A percentile compares a stretch with the other conserved stretches of the same genome.
phyloP scores from a whole-genome alignment of 1,140 invertebrate species.

The Dendroctonus valens region DNA sequence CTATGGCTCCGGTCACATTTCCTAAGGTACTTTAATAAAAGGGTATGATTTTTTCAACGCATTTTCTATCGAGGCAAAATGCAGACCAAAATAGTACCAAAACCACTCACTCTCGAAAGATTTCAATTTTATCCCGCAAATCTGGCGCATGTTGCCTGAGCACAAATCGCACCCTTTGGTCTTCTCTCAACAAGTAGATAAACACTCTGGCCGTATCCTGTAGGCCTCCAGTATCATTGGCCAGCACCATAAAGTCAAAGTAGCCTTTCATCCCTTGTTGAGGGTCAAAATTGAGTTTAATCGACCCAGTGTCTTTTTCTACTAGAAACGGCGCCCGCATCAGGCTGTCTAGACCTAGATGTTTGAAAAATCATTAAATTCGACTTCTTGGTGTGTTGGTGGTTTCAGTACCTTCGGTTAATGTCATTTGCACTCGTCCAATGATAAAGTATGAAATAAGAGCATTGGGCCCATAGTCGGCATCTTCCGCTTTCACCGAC shows the following conservation, averaged over 20 bases:
- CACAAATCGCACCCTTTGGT: constrained; percentile 90
- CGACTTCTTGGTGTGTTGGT: not conserved
- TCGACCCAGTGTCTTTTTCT: constrained; percentile 73
- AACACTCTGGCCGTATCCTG: constrained; percentile 78
- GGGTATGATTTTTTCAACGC: constrained; percentile 8
- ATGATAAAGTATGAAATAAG: constrained; percentile 75
- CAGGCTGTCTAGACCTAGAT: constrained; percentile 68
- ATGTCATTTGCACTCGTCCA: constrained; percentile 74
- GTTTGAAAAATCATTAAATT: no score
- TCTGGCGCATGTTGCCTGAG: constrained; percentile 85
- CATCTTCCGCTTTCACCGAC: constrained; percentile 81
- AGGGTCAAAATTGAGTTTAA: constrained; percentile 91
- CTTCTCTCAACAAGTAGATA: constrained; percentile 88
- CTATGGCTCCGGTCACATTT: constrained; percentile 85
- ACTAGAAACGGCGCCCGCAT: constrained; percentile 80
- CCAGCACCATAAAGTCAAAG: constrained; percentile 86
- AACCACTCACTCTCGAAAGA: constrained; percentile 72
- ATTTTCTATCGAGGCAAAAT: no score
- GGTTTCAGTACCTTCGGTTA: constrained; percentile 66
- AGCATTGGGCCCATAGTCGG: constrained; percentile 74
- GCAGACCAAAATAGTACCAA: no score
- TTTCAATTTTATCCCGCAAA: constrained; percentile 73
- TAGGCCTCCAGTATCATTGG: constrained; percentile 81
- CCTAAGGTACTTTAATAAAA: constrained; percentile 62
- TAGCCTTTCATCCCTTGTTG: constrained; percentile 96